Evolutionary conservation across 2,113 vertebrate genomes (phyloP).

Genomic region (Microcebus lehilahytsara): DNA sequence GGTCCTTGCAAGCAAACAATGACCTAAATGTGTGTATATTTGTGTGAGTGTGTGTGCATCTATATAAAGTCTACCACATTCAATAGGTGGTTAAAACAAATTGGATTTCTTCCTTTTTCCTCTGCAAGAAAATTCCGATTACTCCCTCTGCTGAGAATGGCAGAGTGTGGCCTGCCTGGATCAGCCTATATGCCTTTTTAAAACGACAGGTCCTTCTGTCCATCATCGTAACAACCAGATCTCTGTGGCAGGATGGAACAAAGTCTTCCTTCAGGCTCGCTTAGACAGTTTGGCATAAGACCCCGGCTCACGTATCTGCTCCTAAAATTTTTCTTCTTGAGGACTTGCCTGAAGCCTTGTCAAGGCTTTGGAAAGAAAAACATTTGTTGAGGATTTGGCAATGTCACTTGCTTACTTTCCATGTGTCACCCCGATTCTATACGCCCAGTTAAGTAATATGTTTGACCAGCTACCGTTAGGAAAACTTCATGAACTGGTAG

Average conservation of each 20-base stretch:
- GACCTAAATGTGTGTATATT: not conserved
- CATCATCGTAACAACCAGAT: fast-evolving
- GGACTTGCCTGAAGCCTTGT: not conserved
- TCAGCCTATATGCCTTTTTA: not conserved
- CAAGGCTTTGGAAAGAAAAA: not conserved
- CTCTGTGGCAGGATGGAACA: not conserved
- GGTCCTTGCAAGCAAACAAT: not conserved
- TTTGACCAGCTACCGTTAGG: not conserved
- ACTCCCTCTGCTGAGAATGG: not conserved
- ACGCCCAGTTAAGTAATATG: not conserved
- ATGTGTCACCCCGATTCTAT: not conserved
- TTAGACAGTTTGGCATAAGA: not conserved
- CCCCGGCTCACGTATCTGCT: not conserved
- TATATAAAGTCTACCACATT: not conserved
- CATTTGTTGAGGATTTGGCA: not conserved
- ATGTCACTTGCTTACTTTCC: not conserved
- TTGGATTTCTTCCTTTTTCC: not conserved
- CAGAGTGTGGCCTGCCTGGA: not conserved
- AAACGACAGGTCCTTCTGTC: not conserved
- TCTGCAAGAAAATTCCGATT: not conserved
- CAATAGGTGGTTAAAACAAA: not conserved
- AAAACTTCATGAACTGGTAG: not conserved
- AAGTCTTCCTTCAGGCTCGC: not conserved
- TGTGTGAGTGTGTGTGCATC: not conserved
- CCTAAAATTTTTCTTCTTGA: not conserved